Evolutionary conservation across 2,888 invertebrate genomes (phyloP), one percentile per base, ranked within the genome.

Genomic region (Ectemnius continuus): DNA sequence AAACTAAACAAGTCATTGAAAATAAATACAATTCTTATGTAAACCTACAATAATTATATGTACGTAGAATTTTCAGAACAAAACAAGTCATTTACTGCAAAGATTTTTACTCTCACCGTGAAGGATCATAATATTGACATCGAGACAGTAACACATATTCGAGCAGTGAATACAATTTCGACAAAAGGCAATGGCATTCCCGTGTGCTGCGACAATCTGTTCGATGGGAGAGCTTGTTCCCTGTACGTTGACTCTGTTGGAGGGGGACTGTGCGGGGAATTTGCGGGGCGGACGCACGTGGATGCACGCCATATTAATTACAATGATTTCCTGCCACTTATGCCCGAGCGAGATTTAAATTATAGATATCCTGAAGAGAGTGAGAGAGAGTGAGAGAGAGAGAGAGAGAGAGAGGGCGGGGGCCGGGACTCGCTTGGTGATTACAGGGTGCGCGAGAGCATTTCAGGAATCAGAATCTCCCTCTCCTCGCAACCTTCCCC

Each of bases 271-370:
- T 3, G 36, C 8, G 36, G 36, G 36, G 36, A 0, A 36, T 36
- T 11, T 11, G 36, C 36, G 36, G 36, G 36, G 36, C 36, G 36
- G 36, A 36, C 36, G 67, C 73, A 59, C 74, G 71, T 75, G 69
- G 75, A 73, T 80, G 80, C 82, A 82, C 76, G 75, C 79, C 75
- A 82, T 83, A 86, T 87, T 87, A 87, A 87, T 87, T 87, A 85
- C 86, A 87, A 86, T 85, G 79, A 85, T 86, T 86, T 81, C 80
- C 84, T 81, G 82, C 86, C 86, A 85, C 82, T 86, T 87, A 86
- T 78, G 80, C 73, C 63, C 76, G 77, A 78, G 81, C 81, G 77
- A 87, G 87, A 87, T 87, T 87, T 82, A 87, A 87, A 87, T 87
- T 87, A 87, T 87, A 87, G 87, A 87, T 81, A 82, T 82, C 78